Percentiles rank a stretch among this genome's conserved stretches.
Evolutionary conservation across 2,797 vertebrate species (phyloP).

Genomic region (Pangasius krempfi): DNA sequence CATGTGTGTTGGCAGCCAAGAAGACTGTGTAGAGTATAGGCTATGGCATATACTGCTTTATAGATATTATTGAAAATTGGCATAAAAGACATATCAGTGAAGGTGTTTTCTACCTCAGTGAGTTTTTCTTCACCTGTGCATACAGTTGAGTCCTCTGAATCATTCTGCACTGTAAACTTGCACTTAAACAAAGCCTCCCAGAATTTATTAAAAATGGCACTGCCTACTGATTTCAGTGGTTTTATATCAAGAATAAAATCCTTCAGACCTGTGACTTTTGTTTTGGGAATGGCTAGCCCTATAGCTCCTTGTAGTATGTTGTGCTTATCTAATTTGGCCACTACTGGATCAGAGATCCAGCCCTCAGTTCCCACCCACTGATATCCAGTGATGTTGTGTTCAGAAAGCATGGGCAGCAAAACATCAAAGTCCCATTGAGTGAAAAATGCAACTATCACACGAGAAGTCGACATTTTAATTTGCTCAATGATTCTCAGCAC

Average conservation of each 20-base stretch:
- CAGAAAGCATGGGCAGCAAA: slow-evolving; percentile 66
- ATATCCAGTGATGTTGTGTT: slow-evolving; percentile 67
- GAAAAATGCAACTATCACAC: slow-evolving; percentile 36
- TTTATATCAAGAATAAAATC: too few relatives aligned
- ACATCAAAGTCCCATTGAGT: slow-evolving; percentile 69
- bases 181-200: neutral
- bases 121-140: too few relatives aligned
- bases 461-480: slow-evolving; percentile 62
- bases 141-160: too few relatives aligned
- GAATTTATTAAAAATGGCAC: too few relatives aligned
- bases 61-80: slow-evolving; percentile 71
- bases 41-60: slow-evolving; percentile 73
- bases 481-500: neutral
- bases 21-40: slow-evolving; percentile 67
- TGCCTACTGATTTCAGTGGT: too few relatives aligned
- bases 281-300: too few relatives aligned
- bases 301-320: too few relatives aligned
- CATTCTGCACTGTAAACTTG: slow-evolving; percentile 2
- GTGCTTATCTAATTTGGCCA: slow-evolving; percentile 1
- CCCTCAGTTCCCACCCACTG: slow-evolving; percentile 75
- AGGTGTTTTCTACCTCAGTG: slow-evolving; percentile 8
- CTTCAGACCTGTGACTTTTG: too few relatives aligned
- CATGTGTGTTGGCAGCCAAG: slow-evolving; percentile 37
- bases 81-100: slow-evolving; percentile 72
- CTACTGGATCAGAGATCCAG: slow-evolving; percentile 70